A percentile compares a stretch with the other conserved stretches of the same genome.
Evolutionary conservation across 2,888 invertebrate genomes (phyloP).

Genomic region (Abrostola triplasia): DNA sequence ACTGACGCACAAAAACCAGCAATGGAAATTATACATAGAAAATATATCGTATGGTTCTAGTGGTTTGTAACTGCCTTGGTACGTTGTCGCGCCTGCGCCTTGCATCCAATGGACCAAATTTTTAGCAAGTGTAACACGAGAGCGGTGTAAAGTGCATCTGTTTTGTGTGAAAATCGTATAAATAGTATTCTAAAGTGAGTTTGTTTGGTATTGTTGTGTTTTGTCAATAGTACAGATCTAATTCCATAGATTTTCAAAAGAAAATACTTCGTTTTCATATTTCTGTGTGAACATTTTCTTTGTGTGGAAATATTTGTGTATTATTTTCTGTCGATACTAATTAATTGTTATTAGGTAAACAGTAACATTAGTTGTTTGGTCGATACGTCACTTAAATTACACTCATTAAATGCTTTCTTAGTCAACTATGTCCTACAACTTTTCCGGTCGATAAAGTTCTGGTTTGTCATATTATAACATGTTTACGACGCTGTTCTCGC

Average conservation of each 20-base stretch:
- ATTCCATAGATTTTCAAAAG: constrained; percentile 9
- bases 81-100: constrained; percentile 78
- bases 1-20: constrained; percentile 36
- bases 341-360: not conserved
- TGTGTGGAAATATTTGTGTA: constrained; percentile 21
- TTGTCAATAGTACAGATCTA: constrained; percentile 8
- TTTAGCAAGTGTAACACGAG: constrained; percentile 79
- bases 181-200: constrained; percentile 76
- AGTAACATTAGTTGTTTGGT: not conserved
- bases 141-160: constrained; percentile 76
- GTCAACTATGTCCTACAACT: not conserved
- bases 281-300: constrained; percentile 33
- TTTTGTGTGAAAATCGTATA: constrained; percentile 70
- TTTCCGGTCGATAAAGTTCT: not conserved
- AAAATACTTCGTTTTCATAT: constrained; percentile 3
- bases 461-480: no score
- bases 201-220: constrained; percentile 33
- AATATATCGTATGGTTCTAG: not conserved
- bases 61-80: constrained; percentile 66
- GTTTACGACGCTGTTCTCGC: no score
- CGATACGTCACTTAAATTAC: not conserved
- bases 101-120: constrained; percentile 79
- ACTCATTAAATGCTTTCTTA: not conserved
- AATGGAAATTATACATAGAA: constrained; percentile 53
- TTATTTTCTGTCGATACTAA: not conserved